Evolutionary conservation across 2,797 vertebrate species (phyloP).

Genomic region (Pseudochirops corinnae): DNA sequence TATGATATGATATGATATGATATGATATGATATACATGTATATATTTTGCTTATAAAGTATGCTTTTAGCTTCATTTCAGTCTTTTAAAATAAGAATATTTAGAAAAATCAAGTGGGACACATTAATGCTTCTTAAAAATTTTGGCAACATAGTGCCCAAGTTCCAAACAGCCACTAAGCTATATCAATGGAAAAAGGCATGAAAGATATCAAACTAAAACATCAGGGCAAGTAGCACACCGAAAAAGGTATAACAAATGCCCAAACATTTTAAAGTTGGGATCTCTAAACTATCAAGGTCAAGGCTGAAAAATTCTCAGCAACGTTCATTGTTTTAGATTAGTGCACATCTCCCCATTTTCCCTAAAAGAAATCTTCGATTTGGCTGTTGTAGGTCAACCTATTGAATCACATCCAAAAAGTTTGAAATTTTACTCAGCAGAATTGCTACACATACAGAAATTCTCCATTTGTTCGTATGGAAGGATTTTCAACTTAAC

Average conservation of each 20-base stretch:
- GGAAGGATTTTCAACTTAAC: neutral
- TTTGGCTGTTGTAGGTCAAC: constrained; percentile 10
- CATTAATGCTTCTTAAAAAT: constrained; percentile 40
- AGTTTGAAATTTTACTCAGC: constrained; percentile 51
- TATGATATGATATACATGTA: too few species aligned
- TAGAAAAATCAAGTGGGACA: constrained; percentile 44
- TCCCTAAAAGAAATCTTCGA: constrained; percentile 56
- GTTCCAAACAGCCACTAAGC: constrained; percentile 44
- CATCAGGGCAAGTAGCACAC: neutral
- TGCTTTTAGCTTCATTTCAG: constrained; percentile 54
- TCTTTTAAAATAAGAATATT: constrained; percentile 62
- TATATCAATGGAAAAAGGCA: constrained; percentile 54
- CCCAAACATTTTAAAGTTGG: constrained; percentile 60
- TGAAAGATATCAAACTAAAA: constrained; percentile 52
- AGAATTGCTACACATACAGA: constrained; percentile 33
- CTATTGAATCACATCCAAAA: constrained; percentile 56
- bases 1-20: neutral
- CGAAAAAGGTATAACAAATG: constrained; percentile 46
- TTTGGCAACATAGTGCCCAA: constrained; percentile 71
- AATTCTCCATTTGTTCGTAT: neutral
- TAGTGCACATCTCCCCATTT: constrained; percentile 60
- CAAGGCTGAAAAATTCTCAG: constrained; percentile 46
- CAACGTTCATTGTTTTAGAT: constrained; percentile 27
- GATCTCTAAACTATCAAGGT: constrained; percentile 58
- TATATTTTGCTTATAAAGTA: constrained; percentile 55